Base-by-base conservation (phyloP, 2,797 vertebrate genomes). In the Acanthiza pusilla region DNA sequence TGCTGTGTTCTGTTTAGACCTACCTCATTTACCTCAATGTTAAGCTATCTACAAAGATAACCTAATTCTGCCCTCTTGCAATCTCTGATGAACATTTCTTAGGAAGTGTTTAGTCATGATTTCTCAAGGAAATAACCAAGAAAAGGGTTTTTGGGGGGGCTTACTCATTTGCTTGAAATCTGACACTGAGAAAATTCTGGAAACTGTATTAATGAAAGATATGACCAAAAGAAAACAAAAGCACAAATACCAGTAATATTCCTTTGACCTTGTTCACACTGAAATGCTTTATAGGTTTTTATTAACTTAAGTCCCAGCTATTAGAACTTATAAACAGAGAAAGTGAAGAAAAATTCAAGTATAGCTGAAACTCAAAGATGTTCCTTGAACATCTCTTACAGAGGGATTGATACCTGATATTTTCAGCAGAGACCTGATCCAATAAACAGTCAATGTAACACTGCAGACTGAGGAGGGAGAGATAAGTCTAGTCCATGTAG, bases 391-490 rank as follows among this genome's bases (percentile, higher is more conserved):
- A 36, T 3, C 2, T 63, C 4, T 63, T 71, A 53, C 16, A 71
- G 16, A 80, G 5, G 14, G 61, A 12, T 9, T 30, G 22, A 42
- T 47, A 11, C 3, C 3, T 61, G 21, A 53, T 10, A n/a, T 85
- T 77, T 91, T 71, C 38, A 48, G 8, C 13, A 66, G 71, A 54
- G n/a, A 43, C 8, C 9, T 40, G 5, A 26, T 78, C 12, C 45
- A 60, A 4, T 15, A 78, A 16, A 5, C 9, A 23, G 1, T 1
- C 2, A 27, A 3, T 21, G 10, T 11, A 61, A 70, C 7, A 67
- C 25, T 8, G 18, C 19, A 43, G 29, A 22, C 32, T 45, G 38
- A 61, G 9, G 21, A 94, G 61, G 14, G 19, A 76, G 7, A 30
- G 3, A n/a, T 43, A 85, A 60, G 19, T 67, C 19, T 36, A 21